Evolutionary conservation across 2,888 invertebrate species (phyloP).

Genomic region (Himalopsyche tibetana): DNA sequence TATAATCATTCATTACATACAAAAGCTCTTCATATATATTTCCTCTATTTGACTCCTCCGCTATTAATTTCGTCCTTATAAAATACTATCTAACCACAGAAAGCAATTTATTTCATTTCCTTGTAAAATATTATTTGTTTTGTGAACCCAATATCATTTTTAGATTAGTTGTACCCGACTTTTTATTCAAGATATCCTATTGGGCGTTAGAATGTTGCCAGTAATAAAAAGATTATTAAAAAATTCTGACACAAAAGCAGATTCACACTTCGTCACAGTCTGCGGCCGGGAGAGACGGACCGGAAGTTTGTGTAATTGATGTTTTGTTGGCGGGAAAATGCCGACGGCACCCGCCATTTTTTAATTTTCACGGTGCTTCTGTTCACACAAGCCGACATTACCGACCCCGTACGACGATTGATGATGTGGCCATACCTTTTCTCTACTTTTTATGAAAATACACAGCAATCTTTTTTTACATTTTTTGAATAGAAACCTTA

Average conservation of each 20-base stretch:
- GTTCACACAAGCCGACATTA: conserved; percentile 44
- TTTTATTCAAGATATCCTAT: conserved; percentile 14
- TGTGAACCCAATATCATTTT: not conserved
- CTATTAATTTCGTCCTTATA: too few species aligned
- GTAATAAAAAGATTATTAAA: conserved; percentile 43
- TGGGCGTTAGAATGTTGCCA: conserved; percentile 7
- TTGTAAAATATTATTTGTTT: conserved; percentile 1
- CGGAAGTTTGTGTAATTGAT: conserved; percentile 61
- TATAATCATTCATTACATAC: too few species aligned
- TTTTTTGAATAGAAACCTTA: not conserved
- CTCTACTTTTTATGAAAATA: conserved; percentile 37
- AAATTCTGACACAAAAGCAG: conserved; percentile 58
- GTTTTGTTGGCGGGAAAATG: conserved; percentile 63
- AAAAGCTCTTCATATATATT: too few species aligned
- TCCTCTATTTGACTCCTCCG: too few species aligned
- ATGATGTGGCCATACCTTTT: conserved; percentile 56
- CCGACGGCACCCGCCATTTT: conserved; percentile 59
- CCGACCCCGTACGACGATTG: conserved; percentile 53
- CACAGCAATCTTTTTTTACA: not conserved
- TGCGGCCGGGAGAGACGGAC: conserved; percentile 46
- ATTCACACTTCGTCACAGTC: conserved; percentile 63
- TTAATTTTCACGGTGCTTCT: conserved; percentile 61
- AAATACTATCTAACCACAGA: too few species aligned
- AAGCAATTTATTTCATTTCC: conserved; percentile 16
- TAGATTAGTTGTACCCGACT: conserved; percentile 4